Evolutionary conservation across 1,140 invertebrate genomes (phyloP), one percentile per base, ranked within the genome.

Genomic region (Stegodyphus dumicola): DNA sequence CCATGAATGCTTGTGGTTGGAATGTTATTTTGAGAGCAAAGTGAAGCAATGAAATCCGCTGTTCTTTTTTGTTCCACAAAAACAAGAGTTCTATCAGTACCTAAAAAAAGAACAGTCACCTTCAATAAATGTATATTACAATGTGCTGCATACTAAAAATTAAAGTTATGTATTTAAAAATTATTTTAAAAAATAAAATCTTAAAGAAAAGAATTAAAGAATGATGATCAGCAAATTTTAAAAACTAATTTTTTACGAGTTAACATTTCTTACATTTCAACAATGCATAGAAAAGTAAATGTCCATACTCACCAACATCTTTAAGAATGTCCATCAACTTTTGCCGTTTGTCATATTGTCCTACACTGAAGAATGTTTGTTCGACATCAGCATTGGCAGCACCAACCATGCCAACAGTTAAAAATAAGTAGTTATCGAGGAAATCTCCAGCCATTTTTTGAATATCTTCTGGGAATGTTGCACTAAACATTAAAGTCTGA

Each of bases 11-110:
- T 97, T 0, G 97, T 98, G 0, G 96, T 94, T 2, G 89, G 94
- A 87, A 93, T 93, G 77, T 92, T 91, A 48, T 92, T 92, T 87
- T 95, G 94, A 0, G 93, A 94, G 1, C 97, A 89, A 85, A 93
- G 93, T 0, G 93, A 92, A 0, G 95, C 96, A 5, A 99, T 91
- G 88, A 97, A 98, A 90, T 99, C 98, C 0, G 95, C 95, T 60
- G 93, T 95, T 71, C 95, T 93, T 89, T 98, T 98, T 17, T 94
- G 95, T 87, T 97, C 95, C 1, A 98, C 96, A 90, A 99, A 99
- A 1, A 99, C 94, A 10, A 99, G 91, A 0, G 94, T 95, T 73
- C 86, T 17, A 53, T 88, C 88, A 73, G 76, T 79, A 17, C 69
- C 86, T 86, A 56, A 64, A 10, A n/a, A 73, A 7, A 56, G 33